A percentile compares a stretch with the other conserved stretches of the same genome.
phyloP scores from a whole-genome alignment of 2,888 invertebrate genomes.

The Aleiodes leptofemur region DNA sequence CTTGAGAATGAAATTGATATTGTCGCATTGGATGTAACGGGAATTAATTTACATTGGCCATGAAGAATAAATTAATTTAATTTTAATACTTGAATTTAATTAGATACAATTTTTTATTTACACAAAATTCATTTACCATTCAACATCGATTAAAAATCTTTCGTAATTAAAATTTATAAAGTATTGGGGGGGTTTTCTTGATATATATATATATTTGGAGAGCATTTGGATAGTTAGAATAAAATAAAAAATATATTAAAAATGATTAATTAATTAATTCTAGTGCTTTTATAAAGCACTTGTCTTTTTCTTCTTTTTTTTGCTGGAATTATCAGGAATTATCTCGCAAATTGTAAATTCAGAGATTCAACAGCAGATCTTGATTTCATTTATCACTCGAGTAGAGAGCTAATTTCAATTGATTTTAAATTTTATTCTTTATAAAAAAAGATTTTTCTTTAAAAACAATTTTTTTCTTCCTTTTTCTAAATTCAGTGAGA shows the following conservation, averaged over 20 bases:
- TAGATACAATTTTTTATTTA: slow-evolving; percentile 18
- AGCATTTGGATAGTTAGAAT: slow-evolving; percentile 1
- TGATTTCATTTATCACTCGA: slow-evolving; percentile 4
- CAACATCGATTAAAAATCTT: slow-evolving; percentile 12
- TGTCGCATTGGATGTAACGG: slow-evolving; percentile 91
- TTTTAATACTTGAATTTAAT: background rate
- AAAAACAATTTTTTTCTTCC: background rate
- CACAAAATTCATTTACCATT: background rate
- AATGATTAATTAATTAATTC: background rate
- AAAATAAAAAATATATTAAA: background rate
- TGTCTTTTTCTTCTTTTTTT: slow-evolving; percentile 6
- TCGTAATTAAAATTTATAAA: background rate
- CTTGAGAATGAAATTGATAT: slow-evolving; percentile 87
- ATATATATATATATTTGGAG: background rate
- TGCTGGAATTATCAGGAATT: background rate
- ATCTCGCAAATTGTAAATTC: background rate
- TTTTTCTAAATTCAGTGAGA: background rate
- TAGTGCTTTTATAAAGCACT: background rate
- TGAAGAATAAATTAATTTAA: slow-evolving; percentile 46
- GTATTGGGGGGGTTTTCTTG: background rate
- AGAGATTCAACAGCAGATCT: slow-evolving; percentile 14
- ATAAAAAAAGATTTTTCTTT: background rate
- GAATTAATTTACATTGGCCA: slow-evolving; percentile 88
- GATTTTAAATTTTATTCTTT: background rate
- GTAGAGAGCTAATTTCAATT: slow-evolving; percentile 9